These are phyloP conservation scores for Cynopterus sphinx DNA, from an alignment of 2,797 vertebrate genomes.

Conservation along the genomic window DNA sequence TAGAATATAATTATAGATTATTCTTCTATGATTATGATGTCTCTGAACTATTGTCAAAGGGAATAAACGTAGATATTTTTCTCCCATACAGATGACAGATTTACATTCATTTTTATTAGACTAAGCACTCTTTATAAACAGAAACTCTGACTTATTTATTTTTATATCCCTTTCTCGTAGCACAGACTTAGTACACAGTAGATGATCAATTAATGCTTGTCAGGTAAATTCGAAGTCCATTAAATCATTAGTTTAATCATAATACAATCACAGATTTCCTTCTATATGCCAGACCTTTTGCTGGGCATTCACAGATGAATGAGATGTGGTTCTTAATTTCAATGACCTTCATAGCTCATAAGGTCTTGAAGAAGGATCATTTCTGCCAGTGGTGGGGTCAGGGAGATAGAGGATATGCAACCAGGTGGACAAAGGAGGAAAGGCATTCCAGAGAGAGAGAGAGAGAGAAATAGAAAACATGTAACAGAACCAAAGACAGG, in stretches of 20 bases:
- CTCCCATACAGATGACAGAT: background rate
- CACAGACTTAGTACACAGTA: background rate
- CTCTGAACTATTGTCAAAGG: background rate
- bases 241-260: background rate
- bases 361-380: background rate
- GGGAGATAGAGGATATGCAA: background rate
- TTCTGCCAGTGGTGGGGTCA: background rate
- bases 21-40: background rate
- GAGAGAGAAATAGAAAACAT: too few species aligned
- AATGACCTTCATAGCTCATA: accelerated
- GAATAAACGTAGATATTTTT: background rate
- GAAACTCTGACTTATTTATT: background rate
- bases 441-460: background rate
- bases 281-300: background rate
- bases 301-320: background rate
- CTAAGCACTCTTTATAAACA: background rate
- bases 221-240: background rate
- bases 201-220: background rate
- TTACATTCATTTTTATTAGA: constrained; percentile 5
- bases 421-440: background rate
- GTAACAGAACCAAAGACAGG: background rate
- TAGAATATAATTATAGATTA: background rate
- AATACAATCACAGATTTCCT: background rate
- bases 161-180: background rate
- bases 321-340: background rate